Conservation (phyloP, 2,797 vertebrate species). For the Liparis tanakae region DNA sequence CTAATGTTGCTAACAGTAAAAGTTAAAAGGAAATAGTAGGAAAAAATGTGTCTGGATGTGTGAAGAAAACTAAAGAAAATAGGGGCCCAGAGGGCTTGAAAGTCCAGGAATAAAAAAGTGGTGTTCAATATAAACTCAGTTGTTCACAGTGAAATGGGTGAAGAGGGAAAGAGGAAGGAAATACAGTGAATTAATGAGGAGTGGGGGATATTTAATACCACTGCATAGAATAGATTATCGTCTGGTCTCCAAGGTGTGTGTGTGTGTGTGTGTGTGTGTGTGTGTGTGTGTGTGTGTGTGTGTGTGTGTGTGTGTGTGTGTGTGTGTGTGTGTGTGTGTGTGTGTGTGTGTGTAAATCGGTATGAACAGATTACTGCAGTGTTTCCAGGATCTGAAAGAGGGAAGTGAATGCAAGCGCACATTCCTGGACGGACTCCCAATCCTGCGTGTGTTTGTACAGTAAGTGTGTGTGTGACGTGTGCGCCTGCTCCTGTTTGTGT, state of each 20-base stretch:
- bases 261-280: neutral
- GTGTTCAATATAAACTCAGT: neutral
- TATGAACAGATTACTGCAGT: conserved; percentile 52
- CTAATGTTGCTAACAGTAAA: neutral
- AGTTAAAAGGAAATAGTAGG: neutral
- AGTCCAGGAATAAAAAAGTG: neutral
- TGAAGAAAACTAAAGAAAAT: neutral
- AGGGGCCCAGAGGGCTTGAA: conserved; percentile 8
- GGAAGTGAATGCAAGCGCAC: conserved; percentile 39
- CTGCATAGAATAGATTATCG: conserved; percentile 59
- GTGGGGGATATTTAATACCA: conserved; percentile 51
- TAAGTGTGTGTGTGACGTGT: neutral
- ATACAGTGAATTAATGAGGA: conserved; percentile 47
- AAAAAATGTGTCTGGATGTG: neutral
- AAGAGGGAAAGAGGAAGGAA: conserved; percentile 10
- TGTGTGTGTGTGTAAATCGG: conserved; percentile 13
- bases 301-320: conserved; percentile 1
- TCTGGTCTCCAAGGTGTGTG: conserved; percentile 24
- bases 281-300: conserved; percentile 3
- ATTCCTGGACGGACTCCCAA: conserved; percentile 45
- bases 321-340: conserved; percentile 13
- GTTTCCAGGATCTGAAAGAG: conserved; percentile 38
- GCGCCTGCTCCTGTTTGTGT: conserved; percentile 32
- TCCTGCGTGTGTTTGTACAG: conserved; percentile 23
- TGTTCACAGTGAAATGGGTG: conserved; percentile 1